Base-by-base conservation (phyloP, 2,888 invertebrate species). In the Rutpela maculata region DNA sequence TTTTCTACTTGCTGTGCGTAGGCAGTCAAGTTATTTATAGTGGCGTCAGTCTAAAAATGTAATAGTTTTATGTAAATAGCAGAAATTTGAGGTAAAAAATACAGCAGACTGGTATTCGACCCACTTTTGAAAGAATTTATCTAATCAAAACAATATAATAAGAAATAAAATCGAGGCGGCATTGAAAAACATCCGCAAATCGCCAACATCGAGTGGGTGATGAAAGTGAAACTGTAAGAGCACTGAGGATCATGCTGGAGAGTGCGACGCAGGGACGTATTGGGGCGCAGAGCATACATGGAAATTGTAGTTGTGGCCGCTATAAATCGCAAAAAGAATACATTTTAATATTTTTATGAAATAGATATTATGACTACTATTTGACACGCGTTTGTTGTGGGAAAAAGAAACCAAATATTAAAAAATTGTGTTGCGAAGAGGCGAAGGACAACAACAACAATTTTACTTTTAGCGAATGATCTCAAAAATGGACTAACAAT, bases 21-120 rank as follows among this genome's bases (percentile, higher is more conserved):
- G 74, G 74, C 56, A 31, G 62, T 43, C 60, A 22, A 22, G 67
- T 62, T 74, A 75, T 68, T 74, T 75, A 69, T 68, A 43, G 31
- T 56, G 68, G 62, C 68, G 60, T 68, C 68, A 50, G 12, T 15
- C 18, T 26, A 68, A 50, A 68, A 60, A 62, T 31, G 22, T 12
- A 69, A 67, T 43, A 57, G 57, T 43, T 57, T 60, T 26, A 74
- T 55, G 68, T 50, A 67, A 75, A 75, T 68, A 62, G 31, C 38
- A 19, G 26, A 35, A 12, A 43, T 17, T n/a, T 18, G 19, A 65
- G 18, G 59, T 66, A 74, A 74, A 74, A 74, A 74, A 26, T 43
- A 9, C 6, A 18, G 59, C 43, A 18, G 31, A 12, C 43, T 19
- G 59, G 57, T 26, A 67, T 63, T 50, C 62, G 68, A 74, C 62